phyloP scores from a whole-genome alignment of 2,888 invertebrate species.

The Yponomeuta plumbellus region DNA sequence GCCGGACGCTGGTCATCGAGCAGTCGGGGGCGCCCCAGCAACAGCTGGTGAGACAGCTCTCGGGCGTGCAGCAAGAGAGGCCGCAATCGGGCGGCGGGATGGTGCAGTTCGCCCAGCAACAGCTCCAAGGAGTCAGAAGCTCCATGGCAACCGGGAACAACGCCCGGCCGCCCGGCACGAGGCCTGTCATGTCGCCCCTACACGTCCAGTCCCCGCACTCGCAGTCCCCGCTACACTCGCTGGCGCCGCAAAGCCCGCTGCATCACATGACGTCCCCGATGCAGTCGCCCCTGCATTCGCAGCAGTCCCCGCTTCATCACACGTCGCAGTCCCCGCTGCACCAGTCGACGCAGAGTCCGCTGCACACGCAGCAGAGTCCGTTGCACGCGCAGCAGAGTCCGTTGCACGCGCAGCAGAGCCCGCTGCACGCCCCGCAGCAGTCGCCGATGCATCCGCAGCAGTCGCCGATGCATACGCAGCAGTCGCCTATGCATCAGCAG shows the following conservation, averaged over 20 bases:
- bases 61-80: slow-evolving; percentile 46
- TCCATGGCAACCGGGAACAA: slow-evolving; percentile 28
- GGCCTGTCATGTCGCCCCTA: slow-evolving; percentile 62
- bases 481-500: slow-evolving; percentile 49
- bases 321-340: slow-evolving; percentile 51
- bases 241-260: slow-evolving; percentile 27
- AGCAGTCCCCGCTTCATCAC: slow-evolving; percentile 23
- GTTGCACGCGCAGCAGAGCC: slow-evolving; percentile 47
- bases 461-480: slow-evolving; percentile 35
- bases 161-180: slow-evolving; percentile 39
- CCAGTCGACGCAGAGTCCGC: slow-evolving; percentile 59
- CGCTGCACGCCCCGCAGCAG: slow-evolving; percentile 55
- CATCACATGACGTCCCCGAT: slow-evolving; percentile 20
- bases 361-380: slow-evolving; percentile 62
- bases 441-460: slow-evolving; percentile 59
- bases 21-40: slow-evolving; percentile 55
- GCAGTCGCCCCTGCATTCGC: slow-evolving; percentile 45
- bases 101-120: slow-evolving; percentile 58
- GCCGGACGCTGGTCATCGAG: slow-evolving; percentile 63
- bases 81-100: slow-evolving; percentile 49
- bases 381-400: slow-evolving; percentile 57
- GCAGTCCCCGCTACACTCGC: slow-evolving; percentile 26
- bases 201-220: slow-evolving; percentile 56
- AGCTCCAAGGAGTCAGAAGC: slow-evolving; percentile 35
- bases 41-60: slow-evolving; percentile 55